These are phyloP conservation scores for Oscheius onirici DNA, from an alignment of 2,888 invertebrate species.

Conservation along the genomic window DNA sequence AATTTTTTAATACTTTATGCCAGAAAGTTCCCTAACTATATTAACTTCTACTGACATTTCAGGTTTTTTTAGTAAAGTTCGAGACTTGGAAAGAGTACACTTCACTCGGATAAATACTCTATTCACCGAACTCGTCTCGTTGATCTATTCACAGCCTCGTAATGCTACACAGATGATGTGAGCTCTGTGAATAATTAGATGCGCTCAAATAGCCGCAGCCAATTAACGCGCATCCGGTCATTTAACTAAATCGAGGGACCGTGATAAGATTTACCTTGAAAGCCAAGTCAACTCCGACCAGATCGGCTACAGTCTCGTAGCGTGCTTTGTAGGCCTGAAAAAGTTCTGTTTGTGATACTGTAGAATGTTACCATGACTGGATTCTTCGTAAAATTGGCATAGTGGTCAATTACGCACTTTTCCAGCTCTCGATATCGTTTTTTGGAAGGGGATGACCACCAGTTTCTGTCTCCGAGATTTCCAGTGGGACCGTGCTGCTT, in stretches of 20 bases:
- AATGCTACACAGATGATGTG: background rate
- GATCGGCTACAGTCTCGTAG: slow-evolving; percentile 50
- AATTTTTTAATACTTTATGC: no score
- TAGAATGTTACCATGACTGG: background rate
- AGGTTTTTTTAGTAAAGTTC: background rate
- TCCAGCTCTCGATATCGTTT: slow-evolving; percentile 36
- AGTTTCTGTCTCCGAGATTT: slow-evolving; percentile 36
- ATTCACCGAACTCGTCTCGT: background rate
- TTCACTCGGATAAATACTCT: no score
- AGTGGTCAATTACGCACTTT: slow-evolving; percentile 47
- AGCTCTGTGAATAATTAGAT: background rate
- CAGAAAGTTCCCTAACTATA: no score
- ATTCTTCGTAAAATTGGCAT: slow-evolving; percentile 36
- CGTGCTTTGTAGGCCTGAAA: slow-evolving; percentile 38
- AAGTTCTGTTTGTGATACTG: slow-evolving; percentile 11
- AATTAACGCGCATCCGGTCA: background rate
- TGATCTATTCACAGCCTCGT: slow-evolving; percentile 1
- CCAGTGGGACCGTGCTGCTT: slow-evolving; percentile 51
- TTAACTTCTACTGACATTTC: background rate
- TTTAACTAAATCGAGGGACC: background rate
- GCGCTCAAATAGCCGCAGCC: background rate
- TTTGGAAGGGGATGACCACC: slow-evolving; percentile 36
- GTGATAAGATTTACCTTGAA: slow-evolving; percentile 35
- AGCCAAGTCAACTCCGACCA: slow-evolving; percentile 47
- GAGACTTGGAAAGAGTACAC: background rate